Conservation (phyloP, 1,140 invertebrate genomes). For the Calephelis virginiensis region DNA sequence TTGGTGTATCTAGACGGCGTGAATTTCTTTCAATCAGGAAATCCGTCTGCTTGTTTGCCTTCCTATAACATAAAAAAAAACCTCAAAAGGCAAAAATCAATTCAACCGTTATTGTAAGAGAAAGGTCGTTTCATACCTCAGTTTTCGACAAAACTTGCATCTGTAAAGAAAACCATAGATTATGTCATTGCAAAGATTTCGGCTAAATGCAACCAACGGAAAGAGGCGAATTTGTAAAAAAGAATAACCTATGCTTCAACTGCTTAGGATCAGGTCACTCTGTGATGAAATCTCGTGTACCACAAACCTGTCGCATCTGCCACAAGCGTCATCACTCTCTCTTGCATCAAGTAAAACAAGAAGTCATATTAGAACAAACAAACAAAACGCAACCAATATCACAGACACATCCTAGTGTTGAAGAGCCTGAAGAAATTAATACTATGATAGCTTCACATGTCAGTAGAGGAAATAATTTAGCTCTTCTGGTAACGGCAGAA, state of each 20-base stretch:
- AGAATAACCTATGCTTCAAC: conserved; percentile 24
- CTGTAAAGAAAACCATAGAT: conserved; percentile 9
- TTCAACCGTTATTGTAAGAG: too few species aligned
- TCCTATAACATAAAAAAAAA: too few species aligned
- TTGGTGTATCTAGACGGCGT: too few species aligned
- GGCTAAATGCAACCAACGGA: conserved; percentile 11
- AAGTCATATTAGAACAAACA: too few species aligned
- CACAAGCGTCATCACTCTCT: conserved; percentile 21
- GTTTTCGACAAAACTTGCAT: conserved; percentile 3
- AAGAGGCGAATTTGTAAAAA: conserved; percentile 21
- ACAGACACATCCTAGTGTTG: background rate
- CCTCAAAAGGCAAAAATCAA: too few species aligned
- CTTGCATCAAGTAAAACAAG: background rate
- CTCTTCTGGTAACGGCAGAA: conserved; percentile 19
- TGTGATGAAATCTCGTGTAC: background rate
- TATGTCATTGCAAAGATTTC: conserved; percentile 23
- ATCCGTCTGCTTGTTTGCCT: too few species aligned
- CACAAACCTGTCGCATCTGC: conserved; percentile 2
- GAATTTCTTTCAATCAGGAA: too few species aligned
- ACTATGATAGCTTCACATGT: background rate
- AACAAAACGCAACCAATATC: too few species aligned
- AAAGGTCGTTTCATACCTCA: background rate
- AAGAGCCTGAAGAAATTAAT: background rate
- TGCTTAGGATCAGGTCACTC: conserved; percentile 21
- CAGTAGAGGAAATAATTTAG: conserved; percentile 2